Evolutionary conservation across 2,113 vertebrate species (phyloP), one percentile per base, ranked within the genome.

Genomic region (Sebastes fasciatus): DNA sequence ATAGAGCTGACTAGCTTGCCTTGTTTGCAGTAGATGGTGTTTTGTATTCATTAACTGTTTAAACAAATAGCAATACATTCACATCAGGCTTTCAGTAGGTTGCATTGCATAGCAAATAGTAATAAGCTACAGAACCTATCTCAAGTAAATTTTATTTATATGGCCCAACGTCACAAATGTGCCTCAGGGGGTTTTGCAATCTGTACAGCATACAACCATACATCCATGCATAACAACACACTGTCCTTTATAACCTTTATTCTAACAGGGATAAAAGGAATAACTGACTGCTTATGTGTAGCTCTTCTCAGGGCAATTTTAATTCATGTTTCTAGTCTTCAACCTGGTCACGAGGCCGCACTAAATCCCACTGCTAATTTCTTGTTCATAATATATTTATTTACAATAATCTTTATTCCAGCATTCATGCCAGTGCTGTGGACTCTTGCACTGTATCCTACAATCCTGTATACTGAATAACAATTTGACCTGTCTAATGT

Each of bases 31-130:
- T 8, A 0, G 10, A 17, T 12, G 8, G 2, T 43, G 6, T 14
- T 74, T 45, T 58, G 0, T 21, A 17, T 1, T 42, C 5, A 17
- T 4, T 4, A 8, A 23, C 0, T 19, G 9, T 0, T 68, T 14
- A 13, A 19, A 11, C 40, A 3, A 9, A n/a, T 0, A 8, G 0
- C 5, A 4, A 42, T 19, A 60, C 2, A 23, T 43, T 49, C 0
- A 14, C 60, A n/a, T 2, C 12, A 8, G 1, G 4, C 43, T 7
- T 57, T 23, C 2, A 23, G 6, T 14, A 42, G 1, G 17, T 17
- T 52, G 6, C 5, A n/a, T 12, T 55, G 1, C 10, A 40, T 3
- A 19, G 10, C 3, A 46, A 46, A 40, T 10, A 54, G 6, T 6
- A 71, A 9, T 34, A 54, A 16, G 11, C 2, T 6, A n/a, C 14